phyloP scores from a whole-genome alignment of 2,888 invertebrate genomes.

The Syritta pipiens region DNA sequence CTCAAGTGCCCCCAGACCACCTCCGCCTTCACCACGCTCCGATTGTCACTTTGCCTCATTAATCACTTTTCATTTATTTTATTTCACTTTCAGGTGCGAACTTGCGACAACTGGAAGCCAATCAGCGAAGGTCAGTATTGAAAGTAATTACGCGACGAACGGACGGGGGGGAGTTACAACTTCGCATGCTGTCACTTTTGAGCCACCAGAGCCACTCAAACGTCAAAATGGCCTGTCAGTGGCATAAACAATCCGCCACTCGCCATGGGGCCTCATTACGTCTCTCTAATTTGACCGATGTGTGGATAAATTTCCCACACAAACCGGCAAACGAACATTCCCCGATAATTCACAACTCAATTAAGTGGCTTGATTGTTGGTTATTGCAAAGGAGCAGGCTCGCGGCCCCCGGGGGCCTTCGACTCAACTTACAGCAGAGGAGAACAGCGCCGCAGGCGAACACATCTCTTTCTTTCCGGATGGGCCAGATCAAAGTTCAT shows the following conservation, averaged over 20 bases:
- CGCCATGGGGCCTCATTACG: constrained; percentile 49
- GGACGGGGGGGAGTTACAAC: too few relatives aligned
- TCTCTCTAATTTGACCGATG: constrained; percentile 22
- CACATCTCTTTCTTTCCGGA: too few relatives aligned
- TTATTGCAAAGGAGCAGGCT: too few relatives aligned
- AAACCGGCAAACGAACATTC: constrained; percentile 31
- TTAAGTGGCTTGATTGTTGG: constrained; percentile 45
- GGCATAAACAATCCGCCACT: not conserved
- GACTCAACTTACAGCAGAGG: too few relatives aligned
- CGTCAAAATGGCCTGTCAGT: constrained; percentile 20
- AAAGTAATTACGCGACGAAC: constrained; percentile 1
- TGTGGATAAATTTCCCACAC: constrained; percentile 39
- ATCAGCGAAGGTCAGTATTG: constrained; percentile 29
- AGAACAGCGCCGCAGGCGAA: too few relatives aligned
- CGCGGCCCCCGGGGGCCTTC: too few relatives aligned
- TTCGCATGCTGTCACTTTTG: too few relatives aligned
- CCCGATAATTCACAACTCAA: constrained; percentile 60
- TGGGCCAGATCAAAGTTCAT: constrained; percentile 50
- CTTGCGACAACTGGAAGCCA: not conserved
- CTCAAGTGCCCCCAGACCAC: too few relatives aligned
- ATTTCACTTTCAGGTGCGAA: constrained; percentile 34
- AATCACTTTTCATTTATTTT: constrained; percentile 19
- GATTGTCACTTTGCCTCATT: constrained; percentile 4
- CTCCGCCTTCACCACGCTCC: too few relatives aligned
- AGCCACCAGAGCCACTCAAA: not conserved